A percentile compares a stretch with the other conserved stretches of the same genome.
Conservation (phyloP, 37 sponge, comb jelly and placozoan species). For the Chondrilla cf. caribensis region DNA sequence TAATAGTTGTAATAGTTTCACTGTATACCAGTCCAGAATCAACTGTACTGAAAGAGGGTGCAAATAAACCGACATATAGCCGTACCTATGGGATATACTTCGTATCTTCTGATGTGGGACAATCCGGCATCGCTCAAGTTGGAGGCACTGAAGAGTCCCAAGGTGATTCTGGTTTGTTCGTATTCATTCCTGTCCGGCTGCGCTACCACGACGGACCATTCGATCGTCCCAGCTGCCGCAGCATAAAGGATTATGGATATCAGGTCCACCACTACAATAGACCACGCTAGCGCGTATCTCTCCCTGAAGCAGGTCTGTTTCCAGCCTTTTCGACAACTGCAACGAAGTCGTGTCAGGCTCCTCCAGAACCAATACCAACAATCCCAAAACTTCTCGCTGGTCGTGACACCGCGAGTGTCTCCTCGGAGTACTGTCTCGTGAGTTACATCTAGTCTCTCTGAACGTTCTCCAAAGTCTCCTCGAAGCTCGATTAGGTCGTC, state of each 20-base stretch:
- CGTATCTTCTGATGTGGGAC: not conserved
- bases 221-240: conserved; percentile 1
- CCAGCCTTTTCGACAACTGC: conserved; percentile 11
- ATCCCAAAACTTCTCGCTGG: conserved; percentile 18
- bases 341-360: not conserved
- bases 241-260: conserved; percentile 9
- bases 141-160: conserved; percentile 2
- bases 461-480: not conserved
- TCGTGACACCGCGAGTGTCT: not conserved
- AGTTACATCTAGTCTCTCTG: not conserved
- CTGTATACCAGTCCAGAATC: no score
- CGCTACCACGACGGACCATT: not conserved
- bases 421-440: conserved; percentile 7
- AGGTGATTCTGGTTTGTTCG: not conserved
- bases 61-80: no score
- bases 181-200: not conserved
- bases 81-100: not conserved
- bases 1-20: no score
- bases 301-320: conserved; percentile 20
- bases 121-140: not conserved
- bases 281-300: conserved; percentile 20
- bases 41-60: no score
- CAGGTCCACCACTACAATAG: not conserved
- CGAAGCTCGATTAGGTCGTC: not conserved
- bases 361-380: conserved; percentile 23